Evolutionary conservation across 2,113 vertebrate genomes (phyloP), one percentile per base, ranked within the genome.

Genomic region (Phoxinus phoxinus): DNA sequence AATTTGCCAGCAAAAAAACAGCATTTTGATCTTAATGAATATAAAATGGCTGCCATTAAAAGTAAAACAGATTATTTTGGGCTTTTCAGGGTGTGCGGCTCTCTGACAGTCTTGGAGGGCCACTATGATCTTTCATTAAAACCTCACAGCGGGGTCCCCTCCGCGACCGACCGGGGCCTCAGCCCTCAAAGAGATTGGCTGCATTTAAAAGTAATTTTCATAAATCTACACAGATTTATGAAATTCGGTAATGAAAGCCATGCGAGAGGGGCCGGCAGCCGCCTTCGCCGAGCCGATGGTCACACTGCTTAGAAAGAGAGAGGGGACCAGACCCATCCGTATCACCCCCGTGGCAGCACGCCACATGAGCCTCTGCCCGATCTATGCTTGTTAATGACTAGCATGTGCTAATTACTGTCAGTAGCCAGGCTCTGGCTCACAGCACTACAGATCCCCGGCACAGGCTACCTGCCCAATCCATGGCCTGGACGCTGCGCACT

Each of bases 21-120:
- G 95, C 97, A 97, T 98, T 99, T 98, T 97, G 96, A 98, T 98
- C 96, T 97, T 97, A 98, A 98, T 98, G 96, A 98, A 98, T 97
- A 97, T 97, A 97, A 98, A 98, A 98, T 98, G 97, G 96, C 95
- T 96, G 95, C 96, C 96, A 98, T 98, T 98, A 99, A 97, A 98
- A 97, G 95, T 95, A 98, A 96, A 97, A 97, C 96, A 96, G 96
- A 97, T 98, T 97, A 97, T 96, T 97, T 96, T 95, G 95, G 95
- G 95, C 96, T 96, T 97, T 97, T 96, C 94, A 95, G 95, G 95
- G 95, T 93, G 95, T 94, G 95, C 93, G 94, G 95, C 95, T 96
- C 95, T 95, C 95, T 96, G 95, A 95, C 93, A 94, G 95, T 96
- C 95, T 96, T 95, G 94, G 96, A 96, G 95, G 96, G 95, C 95